phyloP scores from a whole-genome alignment of 1,140 invertebrate genomes.

The Papilio machaon region DNA sequence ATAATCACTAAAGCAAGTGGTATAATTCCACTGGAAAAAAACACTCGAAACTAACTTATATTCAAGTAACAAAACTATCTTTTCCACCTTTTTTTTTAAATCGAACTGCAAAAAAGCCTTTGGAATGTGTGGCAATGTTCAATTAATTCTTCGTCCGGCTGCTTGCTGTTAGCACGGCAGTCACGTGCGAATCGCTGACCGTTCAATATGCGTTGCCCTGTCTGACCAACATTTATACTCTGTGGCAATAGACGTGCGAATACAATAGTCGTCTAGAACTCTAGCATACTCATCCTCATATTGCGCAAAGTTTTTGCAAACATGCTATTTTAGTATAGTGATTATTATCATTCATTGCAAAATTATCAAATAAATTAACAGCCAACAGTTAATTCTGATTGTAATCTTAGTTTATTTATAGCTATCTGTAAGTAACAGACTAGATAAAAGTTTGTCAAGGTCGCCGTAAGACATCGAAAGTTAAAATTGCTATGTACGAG shows the following conservation, averaged over 20 bases:
- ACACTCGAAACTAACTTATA: background rate
- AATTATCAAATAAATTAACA: no score
- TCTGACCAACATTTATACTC: constrained; percentile 16
- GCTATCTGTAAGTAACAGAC: background rate
- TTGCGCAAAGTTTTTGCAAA: background rate
- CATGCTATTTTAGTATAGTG: background rate
- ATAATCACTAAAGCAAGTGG: background rate
- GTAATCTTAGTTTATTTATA: background rate
- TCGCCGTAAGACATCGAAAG: background rate
- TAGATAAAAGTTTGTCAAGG: background rate
- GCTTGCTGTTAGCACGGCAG: background rate
- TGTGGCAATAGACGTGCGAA: background rate
- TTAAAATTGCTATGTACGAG: background rate
- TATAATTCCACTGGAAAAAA: background rate
- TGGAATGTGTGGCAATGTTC: background rate
- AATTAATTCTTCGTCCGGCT: constrained; percentile 1
- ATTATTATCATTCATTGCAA: background rate
- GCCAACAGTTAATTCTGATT: no score
- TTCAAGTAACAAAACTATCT: background rate
- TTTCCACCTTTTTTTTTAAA: background rate
- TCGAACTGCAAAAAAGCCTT: background rate
- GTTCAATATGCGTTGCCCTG: background rate
- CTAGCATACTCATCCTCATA: background rate
- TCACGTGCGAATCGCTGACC: constrained; percentile 1
- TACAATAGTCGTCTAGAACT: background rate